Percentiles rank a stretch among this genome's conserved stretches.
phyloP scores from a whole-genome alignment of 2,888 invertebrate genomes.

The Heteropelma amictum region DNA sequence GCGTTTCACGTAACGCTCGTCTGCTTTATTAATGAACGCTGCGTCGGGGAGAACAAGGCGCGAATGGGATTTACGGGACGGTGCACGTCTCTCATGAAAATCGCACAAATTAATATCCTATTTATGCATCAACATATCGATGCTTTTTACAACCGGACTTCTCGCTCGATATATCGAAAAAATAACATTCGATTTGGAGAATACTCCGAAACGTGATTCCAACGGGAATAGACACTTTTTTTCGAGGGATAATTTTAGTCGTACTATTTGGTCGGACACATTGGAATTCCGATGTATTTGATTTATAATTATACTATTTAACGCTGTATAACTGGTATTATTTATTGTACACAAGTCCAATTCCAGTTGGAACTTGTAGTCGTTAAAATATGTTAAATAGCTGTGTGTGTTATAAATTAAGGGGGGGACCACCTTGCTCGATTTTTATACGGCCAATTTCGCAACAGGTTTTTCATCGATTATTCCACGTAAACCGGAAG shows the following conservation, averaged over 20 bases:
- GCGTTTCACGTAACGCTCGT: conserved; percentile 38
- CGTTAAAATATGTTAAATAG: no score
- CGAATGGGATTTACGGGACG: conserved; percentile 32
- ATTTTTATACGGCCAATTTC: not conserved
- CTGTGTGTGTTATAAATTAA: no score
- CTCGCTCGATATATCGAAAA: no score
- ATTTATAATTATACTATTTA: no score
- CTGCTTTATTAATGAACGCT: conserved; percentile 50
- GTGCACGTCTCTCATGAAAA: conserved; percentile 9
- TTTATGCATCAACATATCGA: not conserved
- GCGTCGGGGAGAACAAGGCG: conserved; percentile 26
- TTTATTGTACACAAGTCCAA: not conserved
- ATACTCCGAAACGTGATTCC: not conserved
- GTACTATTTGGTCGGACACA: no score
- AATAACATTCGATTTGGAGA: not conserved
- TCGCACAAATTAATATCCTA: conserved; percentile 22
- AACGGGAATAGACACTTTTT: no score
- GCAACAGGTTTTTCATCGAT: not conserved
- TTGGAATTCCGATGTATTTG: no score
- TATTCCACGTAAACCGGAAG: conserved; percentile 24
- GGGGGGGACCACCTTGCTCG: no score
- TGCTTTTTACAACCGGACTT: not conserved
- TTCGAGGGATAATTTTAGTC: no score
- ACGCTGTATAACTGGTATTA: no score
- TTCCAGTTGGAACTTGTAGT: no score